phyloP scores from a whole-genome alignment of 2,113 vertebrate species.

The Perca schrenkii region DNA sequence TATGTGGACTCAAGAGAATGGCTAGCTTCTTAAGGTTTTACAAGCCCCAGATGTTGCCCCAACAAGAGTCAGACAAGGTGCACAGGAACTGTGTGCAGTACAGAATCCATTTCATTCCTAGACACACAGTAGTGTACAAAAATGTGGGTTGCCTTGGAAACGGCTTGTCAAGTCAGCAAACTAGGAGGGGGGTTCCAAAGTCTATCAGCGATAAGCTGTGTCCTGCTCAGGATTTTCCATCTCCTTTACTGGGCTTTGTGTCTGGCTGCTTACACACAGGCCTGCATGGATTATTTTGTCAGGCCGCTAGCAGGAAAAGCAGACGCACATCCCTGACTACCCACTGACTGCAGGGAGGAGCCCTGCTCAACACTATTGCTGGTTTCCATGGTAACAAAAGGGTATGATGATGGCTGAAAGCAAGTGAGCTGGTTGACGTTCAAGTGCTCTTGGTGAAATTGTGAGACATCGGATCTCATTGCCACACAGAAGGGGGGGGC shows the following conservation, averaged over 20 bases:
- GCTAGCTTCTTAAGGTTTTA: constrained; percentile 21
- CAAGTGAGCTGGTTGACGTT: constrained; percentile 40
- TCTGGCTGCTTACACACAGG: constrained; percentile 56
- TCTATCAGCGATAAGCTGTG: constrained; percentile 55
- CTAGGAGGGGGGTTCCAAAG: constrained; percentile 31
- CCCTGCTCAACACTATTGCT: constrained; percentile 17
- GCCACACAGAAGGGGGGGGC: not conserved
- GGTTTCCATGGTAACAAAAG: constrained; percentile 68
- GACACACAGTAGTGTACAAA: constrained; percentile 12
- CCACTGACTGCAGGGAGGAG: constrained; percentile 22
- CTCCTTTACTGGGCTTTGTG: constrained; percentile 61
- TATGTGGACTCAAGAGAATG: constrained; percentile 14
- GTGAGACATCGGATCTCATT: constrained; percentile 30
- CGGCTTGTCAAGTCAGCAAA: constrained; percentile 66
- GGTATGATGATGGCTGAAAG: constrained; percentile 49
- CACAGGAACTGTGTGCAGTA: constrained; percentile 32
- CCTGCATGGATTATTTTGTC: constrained; percentile 62
- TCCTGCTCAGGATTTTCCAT: constrained; percentile 60
- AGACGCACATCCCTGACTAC: constrained; percentile 37
- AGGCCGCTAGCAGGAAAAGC: constrained; percentile 52
- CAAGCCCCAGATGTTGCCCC: constrained; percentile 26
- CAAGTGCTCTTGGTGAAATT: constrained; percentile 36
- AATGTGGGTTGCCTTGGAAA: constrained; percentile 61
- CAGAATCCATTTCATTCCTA: constrained; percentile 18
- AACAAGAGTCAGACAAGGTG: constrained; percentile 32